Evolutionary conservation across 2,797 vertebrate species (phyloP).

Genomic region (Clarias platycephalus): DNA sequence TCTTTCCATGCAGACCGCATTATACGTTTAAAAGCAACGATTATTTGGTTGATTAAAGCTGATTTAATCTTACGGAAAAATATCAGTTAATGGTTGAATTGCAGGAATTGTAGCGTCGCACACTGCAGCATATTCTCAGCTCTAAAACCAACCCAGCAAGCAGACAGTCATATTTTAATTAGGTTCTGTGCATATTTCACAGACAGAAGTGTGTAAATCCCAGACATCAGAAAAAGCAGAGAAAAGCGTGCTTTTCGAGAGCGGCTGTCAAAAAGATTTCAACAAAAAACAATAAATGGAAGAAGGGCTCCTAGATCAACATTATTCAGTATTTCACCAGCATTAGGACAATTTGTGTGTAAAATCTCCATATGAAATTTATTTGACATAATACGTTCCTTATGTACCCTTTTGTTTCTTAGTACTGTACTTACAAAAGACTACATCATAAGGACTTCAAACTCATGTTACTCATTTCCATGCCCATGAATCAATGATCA

Average conservation of each 20-base stretch:
- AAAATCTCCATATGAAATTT: constrained; percentile 5
- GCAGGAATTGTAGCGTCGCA: constrained; percentile 34
- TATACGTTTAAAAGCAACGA: constrained; percentile 12
- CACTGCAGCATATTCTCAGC: constrained; percentile 48
- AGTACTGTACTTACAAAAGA: neutral
- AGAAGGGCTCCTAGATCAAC: constrained; percentile 23
- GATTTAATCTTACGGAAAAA: constrained; percentile 17
- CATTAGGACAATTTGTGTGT: neutral
- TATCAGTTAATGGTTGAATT: constrained; percentile 20
- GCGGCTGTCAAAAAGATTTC: constrained; percentile 28
- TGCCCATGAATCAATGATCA: neutral
- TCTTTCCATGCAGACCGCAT: neutral
- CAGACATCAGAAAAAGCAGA: constrained; percentile 33
- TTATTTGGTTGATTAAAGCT: neutral
- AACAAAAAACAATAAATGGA: constrained; percentile 17
- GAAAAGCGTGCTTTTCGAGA: constrained; percentile 33
- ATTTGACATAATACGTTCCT: constrained; percentile 2
- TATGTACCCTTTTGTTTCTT: neutral
- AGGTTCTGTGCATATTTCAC: constrained; percentile 54
- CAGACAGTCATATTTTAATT: constrained; percentile 53
- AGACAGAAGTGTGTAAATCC: constrained; percentile 48
- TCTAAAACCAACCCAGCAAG: constrained; percentile 45
- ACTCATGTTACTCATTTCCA: neutral
- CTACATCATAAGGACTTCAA: constrained; percentile 8
- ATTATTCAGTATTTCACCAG: constrained; percentile 28